Conservation (phyloP, 2,797 vertebrate genomes). For the Oreochromis mossambicus region DNA sequence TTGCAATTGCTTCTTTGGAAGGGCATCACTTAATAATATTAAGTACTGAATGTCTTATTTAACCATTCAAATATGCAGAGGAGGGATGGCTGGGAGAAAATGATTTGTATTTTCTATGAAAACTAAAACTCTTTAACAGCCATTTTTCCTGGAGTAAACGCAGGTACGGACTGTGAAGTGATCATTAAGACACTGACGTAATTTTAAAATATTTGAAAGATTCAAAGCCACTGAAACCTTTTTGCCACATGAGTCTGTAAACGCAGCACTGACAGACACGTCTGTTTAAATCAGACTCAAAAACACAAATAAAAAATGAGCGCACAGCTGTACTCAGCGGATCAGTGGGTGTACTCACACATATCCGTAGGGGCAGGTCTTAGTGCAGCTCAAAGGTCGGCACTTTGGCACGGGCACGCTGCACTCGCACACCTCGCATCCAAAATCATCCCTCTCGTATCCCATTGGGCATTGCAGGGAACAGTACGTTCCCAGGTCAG, state of each 20-base stretch:
- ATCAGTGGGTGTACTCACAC: constrained; percentile 70
- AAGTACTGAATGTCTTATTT: neutral
- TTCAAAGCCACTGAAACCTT: neutral
- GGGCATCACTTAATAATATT: neutral
- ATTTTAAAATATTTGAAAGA: neutral
- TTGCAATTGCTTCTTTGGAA: constrained; percentile 8
- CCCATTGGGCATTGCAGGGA: constrained; percentile 76
- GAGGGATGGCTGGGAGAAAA: neutral
- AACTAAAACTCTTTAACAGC: neutral
- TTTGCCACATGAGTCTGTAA: neutral
- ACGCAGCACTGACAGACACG: neutral
- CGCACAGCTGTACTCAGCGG: neutral
- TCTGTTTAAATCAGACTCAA: constrained; percentile 4
- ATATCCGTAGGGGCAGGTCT: constrained; percentile 81
- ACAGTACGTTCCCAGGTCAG: constrained; percentile 73
- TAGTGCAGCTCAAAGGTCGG: constrained; percentile 77
- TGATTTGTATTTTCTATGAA: neutral
- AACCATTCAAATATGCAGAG: neutral
- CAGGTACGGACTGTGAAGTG: neutral
- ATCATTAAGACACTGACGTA: neutral
- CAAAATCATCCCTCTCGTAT: constrained; percentile 74
- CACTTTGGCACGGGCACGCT: constrained; percentile 64
- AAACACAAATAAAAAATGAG: constrained; percentile 9
- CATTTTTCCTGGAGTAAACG: neutral
- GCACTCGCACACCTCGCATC: constrained; percentile 80